Evolutionary conservation across 2,888 invertebrate species (phyloP), one percentile per base, ranked within the genome.

Genomic region (Drosophila subsilvestris): DNA sequence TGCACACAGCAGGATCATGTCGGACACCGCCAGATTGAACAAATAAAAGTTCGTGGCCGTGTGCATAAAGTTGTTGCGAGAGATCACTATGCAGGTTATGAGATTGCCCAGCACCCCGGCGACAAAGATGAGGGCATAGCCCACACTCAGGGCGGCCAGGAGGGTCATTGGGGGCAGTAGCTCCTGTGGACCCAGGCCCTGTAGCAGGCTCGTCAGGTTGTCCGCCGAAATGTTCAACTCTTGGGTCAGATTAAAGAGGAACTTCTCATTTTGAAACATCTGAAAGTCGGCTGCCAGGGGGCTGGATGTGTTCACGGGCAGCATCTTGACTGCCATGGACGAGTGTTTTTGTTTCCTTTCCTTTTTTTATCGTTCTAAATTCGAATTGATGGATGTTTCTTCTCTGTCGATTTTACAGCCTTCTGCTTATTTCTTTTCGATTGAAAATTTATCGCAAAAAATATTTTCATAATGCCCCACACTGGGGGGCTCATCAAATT

Each of bases 11-110:
- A 97, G 92, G 43, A 97, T 93, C 50, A 97, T 93, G 92, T 98
- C 97, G 43, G 97, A 97, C 67, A 97, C 94, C 9, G 97, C 97
- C 90, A 97, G 93, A 90, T 96, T 97, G 92, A 97, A 97, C 60
- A 97, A 93, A 90, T 97, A 98, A 90, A 95, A 96, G 89, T 96
- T 96, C 1, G 96, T 96, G 5, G 95, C 95, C 22, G 96, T 95
- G 85, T 96, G 97, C 96, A 98, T 96, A 79, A 95, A 95, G 83
- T 95, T 95, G 91, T 97, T 97, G 51, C 95, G 93, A 22, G 95
- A 94, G 80, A 98, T 97, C 54, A 98, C 97, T 75, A 97, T 93
- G 90, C 97, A 97, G 9, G 97, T 97, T 82, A 96, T 95, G 56
- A 96, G 93, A 91, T 98, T 98, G 1, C 97, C 97, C 45, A 97